These are phyloP conservation scores for Gyrodactylus salaris DNA, from an alignment of 1,140 invertebrate species.

Conservation along the genomic window DNA sequence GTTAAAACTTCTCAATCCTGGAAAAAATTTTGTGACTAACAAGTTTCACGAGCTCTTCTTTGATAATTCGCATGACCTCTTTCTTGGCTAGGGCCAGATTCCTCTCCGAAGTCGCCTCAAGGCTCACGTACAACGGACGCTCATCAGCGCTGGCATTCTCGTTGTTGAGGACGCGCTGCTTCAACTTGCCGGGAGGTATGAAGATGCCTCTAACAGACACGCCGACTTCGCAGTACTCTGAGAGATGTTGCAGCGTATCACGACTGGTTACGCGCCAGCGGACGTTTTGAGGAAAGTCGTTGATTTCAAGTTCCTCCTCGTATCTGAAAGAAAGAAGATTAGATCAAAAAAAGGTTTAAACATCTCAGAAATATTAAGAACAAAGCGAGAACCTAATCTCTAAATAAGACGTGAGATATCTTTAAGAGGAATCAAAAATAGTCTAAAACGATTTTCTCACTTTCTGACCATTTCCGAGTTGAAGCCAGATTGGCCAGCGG, in stretches of 20 bases:
- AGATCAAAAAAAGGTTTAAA: too few relatives aligned
- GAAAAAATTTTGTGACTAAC: conserved; percentile 30
- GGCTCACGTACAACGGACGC: conserved; percentile 77
- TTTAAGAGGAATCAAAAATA: too few relatives aligned
- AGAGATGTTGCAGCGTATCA: conserved; percentile 84
- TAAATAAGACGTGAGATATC: too few relatives aligned
- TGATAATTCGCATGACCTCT: conserved; percentile 81
- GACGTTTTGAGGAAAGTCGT: conserved; percentile 94
- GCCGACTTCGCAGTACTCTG: conserved; percentile 89
- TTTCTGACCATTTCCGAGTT: conserved; percentile 12
- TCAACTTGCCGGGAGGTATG: conserved; percentile 25
- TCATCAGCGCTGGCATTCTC: conserved; percentile 45
- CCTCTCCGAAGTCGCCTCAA: conserved; percentile 80
- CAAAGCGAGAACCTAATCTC: too few relatives aligned
- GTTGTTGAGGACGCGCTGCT: conserved; percentile 10
- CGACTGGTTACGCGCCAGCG: conserved; percentile 90
- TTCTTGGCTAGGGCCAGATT: conserved; percentile 86
- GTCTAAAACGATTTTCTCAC: too few relatives aligned
- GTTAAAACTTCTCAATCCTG: not conserved
- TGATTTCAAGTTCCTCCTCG: conserved; percentile 94
- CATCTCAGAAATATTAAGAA: too few relatives aligned
- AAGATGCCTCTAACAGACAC: conserved; percentile 92
- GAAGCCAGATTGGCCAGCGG: conserved; percentile 24
- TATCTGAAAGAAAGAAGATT: conserved; percentile 25
- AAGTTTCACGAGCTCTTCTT: conserved; percentile 72